A percentile compares a stretch with the other conserved stretches of the same genome.
phyloP scores from a whole-genome alignment of 1,140 invertebrate species.

The Neelides sp. region DNA sequence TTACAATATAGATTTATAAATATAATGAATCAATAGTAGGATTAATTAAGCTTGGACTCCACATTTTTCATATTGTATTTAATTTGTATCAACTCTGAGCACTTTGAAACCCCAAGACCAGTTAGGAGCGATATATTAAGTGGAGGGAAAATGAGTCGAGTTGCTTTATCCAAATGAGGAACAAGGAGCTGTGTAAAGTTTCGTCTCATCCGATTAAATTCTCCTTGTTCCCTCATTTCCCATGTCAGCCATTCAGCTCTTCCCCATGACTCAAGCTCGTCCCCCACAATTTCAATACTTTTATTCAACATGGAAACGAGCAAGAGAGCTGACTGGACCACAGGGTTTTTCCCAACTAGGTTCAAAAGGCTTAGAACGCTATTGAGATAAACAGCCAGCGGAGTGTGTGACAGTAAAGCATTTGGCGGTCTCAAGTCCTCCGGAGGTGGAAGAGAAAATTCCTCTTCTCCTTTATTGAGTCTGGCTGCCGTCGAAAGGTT shows the following conservation, averaged over 20 bases:
- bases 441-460: slow-evolving; percentile 17
- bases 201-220: slow-evolving; percentile 27
- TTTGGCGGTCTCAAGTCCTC: slow-evolving; percentile 23
- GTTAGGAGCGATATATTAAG: slow-evolving; percentile 19
- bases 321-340: slow-evolving; percentile 15
- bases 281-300: slow-evolving; percentile 22
- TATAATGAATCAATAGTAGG: too few species aligned
- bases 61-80: too few species aligned
- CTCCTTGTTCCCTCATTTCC: slow-evolving; percentile 25
- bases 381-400: slow-evolving; percentile 26
- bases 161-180: slow-evolving; percentile 27
- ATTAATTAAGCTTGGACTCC: too few species aligned
- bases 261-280: slow-evolving; percentile 27
- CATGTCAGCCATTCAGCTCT: slow-evolving; percentile 27
- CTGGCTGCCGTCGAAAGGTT: slow-evolving; percentile 18
- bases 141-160: slow-evolving; percentile 26
- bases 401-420: slow-evolving; percentile 21
- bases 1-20: too few species aligned
- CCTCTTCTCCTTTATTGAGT: slow-evolving; percentile 16
- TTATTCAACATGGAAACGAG: slow-evolving; percentile 20
- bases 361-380: slow-evolving; percentile 24
- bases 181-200: slow-evolving; percentile 28
- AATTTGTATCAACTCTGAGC: slow-evolving; percentile 23
- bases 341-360: slow-evolving; percentile 24
- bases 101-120: slow-evolving; percentile 25